phyloP scores from a whole-genome alignment of 2,797 vertebrate species.

The Apogon talboti region DNA sequence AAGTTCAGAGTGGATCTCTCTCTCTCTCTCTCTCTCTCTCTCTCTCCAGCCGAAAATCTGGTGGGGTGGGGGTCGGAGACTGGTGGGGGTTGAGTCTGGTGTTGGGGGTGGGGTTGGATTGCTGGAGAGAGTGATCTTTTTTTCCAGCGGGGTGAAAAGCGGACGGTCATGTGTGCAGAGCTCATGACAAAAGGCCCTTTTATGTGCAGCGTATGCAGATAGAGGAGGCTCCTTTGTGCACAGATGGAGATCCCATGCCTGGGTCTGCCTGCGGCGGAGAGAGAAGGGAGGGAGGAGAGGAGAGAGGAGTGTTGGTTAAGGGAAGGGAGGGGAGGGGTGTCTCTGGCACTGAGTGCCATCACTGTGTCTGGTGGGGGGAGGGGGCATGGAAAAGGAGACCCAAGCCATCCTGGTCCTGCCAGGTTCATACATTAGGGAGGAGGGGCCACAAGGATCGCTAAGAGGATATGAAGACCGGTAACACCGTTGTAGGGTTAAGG shows the following conservation, averaged over 20 bases:
- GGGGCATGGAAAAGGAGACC: conserved; percentile 69
- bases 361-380: conserved; percentile 77
- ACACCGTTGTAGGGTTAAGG: conserved; percentile 33
- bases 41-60: conserved; percentile 59
- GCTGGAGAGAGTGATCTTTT: conserved; percentile 74
- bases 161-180: conserved; percentile 85
- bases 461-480: conserved; percentile 48
- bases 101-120: conserved; percentile 75
- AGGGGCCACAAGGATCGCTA: conserved; percentile 47
- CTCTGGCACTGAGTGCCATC: conserved; percentile 81
- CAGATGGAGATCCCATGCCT: conserved; percentile 85
- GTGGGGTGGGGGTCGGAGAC: conserved; percentile 49
- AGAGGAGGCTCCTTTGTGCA: conserved; percentile 88
- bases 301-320: conserved; percentile 62
- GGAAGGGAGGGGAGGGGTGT: conserved; percentile 62
- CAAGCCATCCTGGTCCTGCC: conserved; percentile 63
- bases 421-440: conserved; percentile 59
- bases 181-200: conserved; percentile 89
- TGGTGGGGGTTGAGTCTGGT: conserved; percentile 67
- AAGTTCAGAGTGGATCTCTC: conserved; percentile 59
- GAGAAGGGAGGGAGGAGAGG: conserved; percentile 61
- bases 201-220: conserved; percentile 87
- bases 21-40: conserved; percentile 30
- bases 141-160: conserved; percentile 80
- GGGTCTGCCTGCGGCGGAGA: conserved; percentile 78